phyloP scores from a whole-genome alignment of 2,113 vertebrate genomes.

The Xyrauchen texanus region DNA sequence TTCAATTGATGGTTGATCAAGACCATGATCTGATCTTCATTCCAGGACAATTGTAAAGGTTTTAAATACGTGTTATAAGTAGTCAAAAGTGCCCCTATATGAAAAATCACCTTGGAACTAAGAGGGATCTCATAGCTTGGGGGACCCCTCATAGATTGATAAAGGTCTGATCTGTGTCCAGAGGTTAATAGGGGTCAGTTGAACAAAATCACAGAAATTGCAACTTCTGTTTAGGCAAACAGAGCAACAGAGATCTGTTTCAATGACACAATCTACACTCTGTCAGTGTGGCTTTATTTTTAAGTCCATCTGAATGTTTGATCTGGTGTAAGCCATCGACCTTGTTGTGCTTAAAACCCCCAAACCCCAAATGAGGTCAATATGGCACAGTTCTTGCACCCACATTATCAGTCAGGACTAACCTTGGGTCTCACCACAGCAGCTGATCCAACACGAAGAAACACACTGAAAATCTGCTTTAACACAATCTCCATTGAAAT shows the following conservation, averaged over 20 bases:
- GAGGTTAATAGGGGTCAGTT: constrained; percentile 56
- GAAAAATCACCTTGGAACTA: neutral
- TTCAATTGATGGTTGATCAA: no score
- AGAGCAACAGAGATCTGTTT: constrained; percentile 50
- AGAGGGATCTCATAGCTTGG: constrained; percentile 7
- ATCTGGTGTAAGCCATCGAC: constrained; percentile 53
- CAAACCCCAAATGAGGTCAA: constrained; percentile 48
- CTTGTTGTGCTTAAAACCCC: constrained; percentile 42
- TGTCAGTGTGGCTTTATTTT: constrained; percentile 49
- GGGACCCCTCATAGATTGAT: constrained; percentile 10
- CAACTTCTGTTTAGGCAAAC: constrained; percentile 48
- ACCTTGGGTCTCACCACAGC: constrained; percentile 42
- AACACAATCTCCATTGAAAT: constrained; percentile 37
- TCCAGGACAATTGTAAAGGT: no score
- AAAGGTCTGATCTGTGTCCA: constrained; percentile 42
- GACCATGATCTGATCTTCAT: no score
- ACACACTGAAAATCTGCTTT: constrained; percentile 7
- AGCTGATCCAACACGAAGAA: constrained; percentile 59
- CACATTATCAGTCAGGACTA: constrained; percentile 47
- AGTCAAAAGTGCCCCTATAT: no score
- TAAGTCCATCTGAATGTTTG: constrained; percentile 56
- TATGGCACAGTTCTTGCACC: constrained; percentile 35
- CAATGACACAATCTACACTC: constrained; percentile 54
- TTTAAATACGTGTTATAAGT: no score
- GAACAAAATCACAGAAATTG: constrained; percentile 51